Conservation (phyloP, 64 coral and sea anemone species). For the Montipora foliosa region DNA sequence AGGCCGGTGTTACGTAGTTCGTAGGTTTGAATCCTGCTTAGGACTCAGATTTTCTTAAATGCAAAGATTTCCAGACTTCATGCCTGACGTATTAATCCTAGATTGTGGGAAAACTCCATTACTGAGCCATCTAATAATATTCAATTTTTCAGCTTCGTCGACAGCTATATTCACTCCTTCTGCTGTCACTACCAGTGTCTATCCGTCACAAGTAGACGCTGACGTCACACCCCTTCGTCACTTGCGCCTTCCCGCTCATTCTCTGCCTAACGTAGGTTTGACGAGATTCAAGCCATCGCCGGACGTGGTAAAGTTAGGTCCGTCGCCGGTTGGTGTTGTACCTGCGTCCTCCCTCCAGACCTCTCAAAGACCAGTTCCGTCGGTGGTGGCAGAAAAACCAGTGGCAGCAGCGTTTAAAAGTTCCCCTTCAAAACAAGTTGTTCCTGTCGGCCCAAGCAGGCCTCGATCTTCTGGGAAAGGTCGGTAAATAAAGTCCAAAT, state of each 20-base stretch:
- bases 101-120: no score
- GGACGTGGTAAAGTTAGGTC: constrained; percentile 1
- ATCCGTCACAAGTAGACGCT: neutral
- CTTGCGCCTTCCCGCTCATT: neutral
- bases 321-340: neutral
- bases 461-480: constrained; percentile 1
- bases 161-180: neutral
- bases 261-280: constrained; percentile 24
- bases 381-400: neutral
- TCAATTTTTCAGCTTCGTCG: neutral
- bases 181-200: neutral
- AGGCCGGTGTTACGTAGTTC: no score
- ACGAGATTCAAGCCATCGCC: constrained; percentile 45
- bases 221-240: neutral
- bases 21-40: no score
- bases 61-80: no score
- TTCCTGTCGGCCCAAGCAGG: constrained; percentile 14
- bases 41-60: no score
- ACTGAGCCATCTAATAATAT: neutral
- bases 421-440: constrained; percentile 1
- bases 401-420: neutral
- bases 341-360: neutral
- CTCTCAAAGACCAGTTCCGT: neutral
- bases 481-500: neutral
- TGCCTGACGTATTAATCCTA: no score